Base-by-base conservation (phyloP, 2,797 vertebrate genomes). In the Poliocrania exsul region DNA sequence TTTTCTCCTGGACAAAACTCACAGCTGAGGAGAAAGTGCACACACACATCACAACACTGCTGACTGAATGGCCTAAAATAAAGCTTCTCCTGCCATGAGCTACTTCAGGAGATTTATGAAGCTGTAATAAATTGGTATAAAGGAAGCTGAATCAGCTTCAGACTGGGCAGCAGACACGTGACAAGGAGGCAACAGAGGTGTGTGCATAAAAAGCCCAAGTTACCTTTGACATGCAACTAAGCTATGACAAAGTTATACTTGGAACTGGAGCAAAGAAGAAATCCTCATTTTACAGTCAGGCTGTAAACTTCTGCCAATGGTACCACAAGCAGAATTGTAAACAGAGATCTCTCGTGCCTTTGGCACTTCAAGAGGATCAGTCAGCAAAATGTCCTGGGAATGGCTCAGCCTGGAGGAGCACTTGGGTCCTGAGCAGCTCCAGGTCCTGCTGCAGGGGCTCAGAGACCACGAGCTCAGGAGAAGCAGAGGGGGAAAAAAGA, bases 51-150 rank as follows among this genome's bases (percentile, higher is more conserved):
- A 62, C 65, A 62, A 5, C 24, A 26, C 12, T 19, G 9, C 4
- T 53, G 38, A 85, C 0, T 24, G 57, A 73, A 65, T 4, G 53
- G 33, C 23, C 24, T 50, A 47, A 77, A 74, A 80, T 53, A 69
- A 86, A 71, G 51, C 53, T 67, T 44, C 38, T 10, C 85, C 77
- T n/a, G 25, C 64, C 72, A 79, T 0, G 0, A 96, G 77, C 53
- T 92, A 72, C 47, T 93, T 72, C 69, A 94, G 80, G 78, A 85
- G 56, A 47, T 42, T 91, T 71, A 74, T 25, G 57, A 73, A 93
- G 65, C 47, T 4, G 13, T 17, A 78, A 90, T 12, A 42, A 58
- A 69, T 33, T 56, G 47, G 13, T 28, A 65, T 38, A 61, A 10
- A 35, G 74, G 87, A 58, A 93, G 81, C 77, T 73, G 46, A 67